Conservation (phyloP, 1,140 invertebrate species). For the Scaptomyza montana region DNA sequence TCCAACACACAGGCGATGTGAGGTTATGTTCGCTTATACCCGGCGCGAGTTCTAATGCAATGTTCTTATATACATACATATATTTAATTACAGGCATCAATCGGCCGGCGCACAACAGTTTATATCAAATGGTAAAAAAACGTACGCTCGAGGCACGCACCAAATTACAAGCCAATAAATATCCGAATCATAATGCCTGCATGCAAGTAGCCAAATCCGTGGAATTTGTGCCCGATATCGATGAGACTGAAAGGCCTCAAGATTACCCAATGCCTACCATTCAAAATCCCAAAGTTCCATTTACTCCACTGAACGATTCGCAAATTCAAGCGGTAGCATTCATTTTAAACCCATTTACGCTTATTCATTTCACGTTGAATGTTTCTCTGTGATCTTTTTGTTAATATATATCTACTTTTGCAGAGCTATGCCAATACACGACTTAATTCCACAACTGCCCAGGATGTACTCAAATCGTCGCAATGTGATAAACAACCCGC, state of each 20-base stretch:
- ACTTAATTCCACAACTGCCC: conserved; percentile 33
- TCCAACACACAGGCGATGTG: conserved; percentile 13
- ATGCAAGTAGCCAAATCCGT: conserved; percentile 29
- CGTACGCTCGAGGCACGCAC: conserved; percentile 71
- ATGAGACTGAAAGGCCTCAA: conserved; percentile 3
- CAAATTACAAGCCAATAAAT: conserved; percentile 73
- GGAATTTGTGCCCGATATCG: conserved; percentile 39
- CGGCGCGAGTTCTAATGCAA: conserved; percentile 15
- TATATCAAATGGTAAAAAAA: conserved; percentile 83
- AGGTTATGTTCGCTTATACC: conserved; percentile 46
- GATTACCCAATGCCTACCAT: neutral
- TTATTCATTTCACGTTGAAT: neutral
- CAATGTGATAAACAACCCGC: conserved; percentile 31
- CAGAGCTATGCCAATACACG: conserved; percentile 47
- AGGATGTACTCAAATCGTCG: conserved; percentile 63
- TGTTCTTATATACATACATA: neutral
- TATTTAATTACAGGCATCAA: conserved; percentile 34
- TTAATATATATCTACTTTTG: neutral
- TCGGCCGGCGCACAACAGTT: conserved; percentile 62
- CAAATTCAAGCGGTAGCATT: conserved; percentile 44
- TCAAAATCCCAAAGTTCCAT: conserved; percentile 5
- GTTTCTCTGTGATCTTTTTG: neutral
- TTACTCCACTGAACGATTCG: conserved; percentile 29
- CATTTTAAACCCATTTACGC: neutral
- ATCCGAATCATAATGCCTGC: conserved; percentile 71